phyloP scores from a whole-genome alignment of 2,797 vertebrate genomes.

The Peromyscus melanophrys region DNA sequence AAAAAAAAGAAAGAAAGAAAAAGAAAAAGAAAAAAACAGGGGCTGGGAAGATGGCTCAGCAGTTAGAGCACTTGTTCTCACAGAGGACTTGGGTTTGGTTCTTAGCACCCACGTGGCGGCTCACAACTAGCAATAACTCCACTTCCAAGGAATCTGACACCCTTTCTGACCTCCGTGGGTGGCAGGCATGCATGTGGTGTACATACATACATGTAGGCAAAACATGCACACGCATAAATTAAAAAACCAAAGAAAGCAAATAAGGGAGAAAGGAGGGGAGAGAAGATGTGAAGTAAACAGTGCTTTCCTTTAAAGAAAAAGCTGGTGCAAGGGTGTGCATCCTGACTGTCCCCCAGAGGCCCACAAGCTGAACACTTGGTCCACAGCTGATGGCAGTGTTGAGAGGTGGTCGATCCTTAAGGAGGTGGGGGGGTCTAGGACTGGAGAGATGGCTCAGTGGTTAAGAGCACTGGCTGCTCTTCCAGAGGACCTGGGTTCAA shows the following conservation, averaged over 20 bases:
- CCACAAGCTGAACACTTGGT: background rate
- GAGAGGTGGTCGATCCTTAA: background rate
- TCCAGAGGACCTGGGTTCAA: background rate
- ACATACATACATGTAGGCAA: background rate
- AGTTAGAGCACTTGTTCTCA: background rate
- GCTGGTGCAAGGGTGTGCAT: background rate
- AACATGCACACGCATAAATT: background rate
- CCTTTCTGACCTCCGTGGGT: background rate
- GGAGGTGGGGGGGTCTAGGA: background rate
- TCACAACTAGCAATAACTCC: background rate
- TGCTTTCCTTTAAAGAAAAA: background rate
- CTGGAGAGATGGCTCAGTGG: background rate
- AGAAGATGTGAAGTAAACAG: background rate
- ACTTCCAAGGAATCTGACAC: background rate
- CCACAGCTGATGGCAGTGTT: background rate
- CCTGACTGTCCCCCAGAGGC: background rate
- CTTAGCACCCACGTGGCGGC: no score
- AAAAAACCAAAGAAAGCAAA: background rate
- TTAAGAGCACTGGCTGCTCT: background rate
- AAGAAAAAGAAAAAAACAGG: background rate
- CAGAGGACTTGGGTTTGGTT: background rate
- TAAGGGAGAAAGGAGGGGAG: background rate
- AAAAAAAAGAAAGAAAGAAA: no score
- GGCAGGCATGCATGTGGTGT: no score
- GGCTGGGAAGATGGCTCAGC: background rate